A percentile compares a stretch with the other conserved stretches of the same genome.
Evolutionary conservation across 1,140 invertebrate genomes (phyloP).

Genomic region (Eulimnadia texana): DNA sequence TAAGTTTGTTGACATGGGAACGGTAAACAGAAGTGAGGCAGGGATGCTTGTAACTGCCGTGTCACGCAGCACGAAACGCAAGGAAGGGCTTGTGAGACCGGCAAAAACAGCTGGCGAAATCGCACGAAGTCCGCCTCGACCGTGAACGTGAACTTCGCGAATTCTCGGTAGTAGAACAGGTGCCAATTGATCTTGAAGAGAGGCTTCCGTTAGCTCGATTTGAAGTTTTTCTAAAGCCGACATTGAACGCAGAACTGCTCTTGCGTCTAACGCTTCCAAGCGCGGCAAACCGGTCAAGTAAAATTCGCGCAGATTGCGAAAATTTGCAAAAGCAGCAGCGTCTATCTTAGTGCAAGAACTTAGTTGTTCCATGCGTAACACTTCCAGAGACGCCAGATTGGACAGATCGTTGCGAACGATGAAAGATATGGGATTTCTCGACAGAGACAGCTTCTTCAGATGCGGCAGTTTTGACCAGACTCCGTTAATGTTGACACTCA

Average conservation of each 20-base stretch:
- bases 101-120: conserved; percentile 67
- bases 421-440: conserved; percentile 53
- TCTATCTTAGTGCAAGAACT: conserved; percentile 56
- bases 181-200: conserved; percentile 65
- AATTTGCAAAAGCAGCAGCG: conserved; percentile 57
- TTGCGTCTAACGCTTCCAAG: conserved; percentile 65
- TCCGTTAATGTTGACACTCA: conserved; percentile 31
- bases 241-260: conserved; percentile 49
- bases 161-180: conserved; percentile 62
- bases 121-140: conserved; percentile 49
- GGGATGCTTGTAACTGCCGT: conserved; percentile 61
- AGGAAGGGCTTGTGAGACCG: conserved; percentile 43
- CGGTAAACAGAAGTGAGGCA: conserved; percentile 63
- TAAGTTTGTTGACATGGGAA: conserved; percentile 71
- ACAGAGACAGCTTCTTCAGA: conserved; percentile 54
- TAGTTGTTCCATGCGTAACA: conserved; percentile 49
- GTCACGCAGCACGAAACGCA: conserved; percentile 58
- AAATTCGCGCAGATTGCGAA: conserved; percentile 51
- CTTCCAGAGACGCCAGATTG: conserved; percentile 44
- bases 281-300: conserved; percentile 56
- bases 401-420: conserved; percentile 58
- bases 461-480: conserved; percentile 50
- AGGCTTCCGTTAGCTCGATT: conserved; percentile 70
- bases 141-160: conserved; percentile 52
- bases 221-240: conserved; percentile 40